Percentiles rank a stretch among this genome's conserved stretches.
phyloP scores from a whole-genome alignment of 2,888 invertebrate genomes.

The Dasysyrphus albostriatus region DNA sequence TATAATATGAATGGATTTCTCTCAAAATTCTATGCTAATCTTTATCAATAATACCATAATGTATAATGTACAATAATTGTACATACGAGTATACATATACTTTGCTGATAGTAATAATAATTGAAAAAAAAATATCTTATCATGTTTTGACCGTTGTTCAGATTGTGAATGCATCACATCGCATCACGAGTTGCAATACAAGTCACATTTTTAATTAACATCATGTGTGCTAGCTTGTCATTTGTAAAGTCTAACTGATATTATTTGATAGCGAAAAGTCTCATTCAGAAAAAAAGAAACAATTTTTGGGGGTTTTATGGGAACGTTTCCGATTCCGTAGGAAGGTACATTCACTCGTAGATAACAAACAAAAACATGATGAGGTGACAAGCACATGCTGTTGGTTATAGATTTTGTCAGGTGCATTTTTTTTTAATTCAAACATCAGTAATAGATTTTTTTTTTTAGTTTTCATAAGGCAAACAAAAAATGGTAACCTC shows the following conservation, averaged over 20 bases:
- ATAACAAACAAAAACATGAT: background rate
- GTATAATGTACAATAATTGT: background rate
- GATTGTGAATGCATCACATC: background rate
- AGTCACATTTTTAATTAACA: background rate
- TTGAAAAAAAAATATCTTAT: constrained; percentile 6
- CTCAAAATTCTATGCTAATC: background rate
- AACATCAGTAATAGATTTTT: too few relatives aligned
- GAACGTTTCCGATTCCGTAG: background rate
- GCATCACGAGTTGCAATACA: constrained; percentile 4
- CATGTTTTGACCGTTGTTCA: background rate
- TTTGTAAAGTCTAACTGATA: background rate
- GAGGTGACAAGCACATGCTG: too few relatives aligned
- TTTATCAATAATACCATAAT: background rate
- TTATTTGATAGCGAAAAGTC: background rate
- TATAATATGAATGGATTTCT: background rate
- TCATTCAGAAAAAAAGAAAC: background rate
- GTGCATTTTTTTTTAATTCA: too few relatives aligned
- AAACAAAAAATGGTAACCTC: too few relatives aligned
- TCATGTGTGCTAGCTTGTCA: background rate
- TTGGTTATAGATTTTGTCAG: too few relatives aligned
- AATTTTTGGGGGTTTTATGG: background rate
- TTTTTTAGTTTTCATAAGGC: too few relatives aligned
- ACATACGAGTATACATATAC: too few relatives aligned
- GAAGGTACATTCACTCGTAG: constrained; percentile 5
- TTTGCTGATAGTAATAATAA: background rate